Base-by-base conservation (phyloP, 2,113 vertebrate genomes). In the Dipodomys stephensi region DNA sequence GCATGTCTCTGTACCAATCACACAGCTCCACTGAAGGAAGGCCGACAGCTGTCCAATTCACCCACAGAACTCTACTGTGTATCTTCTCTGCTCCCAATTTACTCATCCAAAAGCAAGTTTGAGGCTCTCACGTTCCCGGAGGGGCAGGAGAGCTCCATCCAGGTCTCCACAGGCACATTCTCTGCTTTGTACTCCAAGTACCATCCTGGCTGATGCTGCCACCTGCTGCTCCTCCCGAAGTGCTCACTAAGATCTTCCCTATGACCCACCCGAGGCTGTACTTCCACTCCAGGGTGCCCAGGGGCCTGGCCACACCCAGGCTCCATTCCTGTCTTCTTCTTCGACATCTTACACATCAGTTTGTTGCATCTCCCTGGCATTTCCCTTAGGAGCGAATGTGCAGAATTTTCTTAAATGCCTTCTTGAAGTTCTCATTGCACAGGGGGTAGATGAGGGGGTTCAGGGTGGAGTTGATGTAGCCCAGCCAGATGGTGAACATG, bases 381-480 rank as follows among this genome's bases (percentile, higher is more conserved):
- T 35, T 71, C 62, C 57, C 86, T 89, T 92, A 93, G 95, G 95
- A 97, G 9, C 1, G 96, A 78, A 98, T 97, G 80, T 97, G 98
- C 88, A 99, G 98, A 83, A 99, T 98, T 92, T 97, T 99, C 98
- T 99, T 99, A 96, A 99, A 99, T 13, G 99, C 99, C 93, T 98
- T 98, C 97, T 99, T 99, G 96, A 99, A 99, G 89, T 99, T 99
- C 19, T 99, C 98, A 27, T 99, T 99, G 94, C 99, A 99, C 44
- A 99, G 98, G 0, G 99, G 99, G 46, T 99, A 99, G 76, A 99
- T 99, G 93, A 99, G 99, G 1, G 99, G 99, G 57, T 99, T 99
- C 30, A 99, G 94, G 0, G 99, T 99, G 81, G 99, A 99, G 97
- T 99, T 99, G 88, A 99, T 97, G 92, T 99, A 99, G 57, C 99